These are phyloP conservation scores for Trissolcus basalis DNA, from an alignment of 1,140 invertebrate species.

Conservation along the genomic window DNA sequence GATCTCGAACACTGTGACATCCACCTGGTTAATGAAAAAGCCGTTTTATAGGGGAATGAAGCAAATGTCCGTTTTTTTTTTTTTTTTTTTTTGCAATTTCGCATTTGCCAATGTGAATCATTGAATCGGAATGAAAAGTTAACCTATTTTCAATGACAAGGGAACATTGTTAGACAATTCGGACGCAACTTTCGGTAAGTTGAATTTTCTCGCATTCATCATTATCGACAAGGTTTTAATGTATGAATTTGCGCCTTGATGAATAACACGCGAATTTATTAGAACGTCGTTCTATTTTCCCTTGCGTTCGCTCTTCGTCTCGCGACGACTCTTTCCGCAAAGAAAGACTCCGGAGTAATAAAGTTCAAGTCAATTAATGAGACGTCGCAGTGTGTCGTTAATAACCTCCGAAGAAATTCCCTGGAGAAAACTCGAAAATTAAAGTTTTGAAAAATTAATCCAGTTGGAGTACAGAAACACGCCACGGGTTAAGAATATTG, in stretches of 20 bases:
- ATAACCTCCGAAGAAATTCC: slow-evolving; percentile 62
- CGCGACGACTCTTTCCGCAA: slow-evolving; percentile 48
- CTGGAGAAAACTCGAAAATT: slow-evolving; percentile 21
- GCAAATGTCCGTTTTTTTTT: too few species aligned
- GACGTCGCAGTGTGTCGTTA: slow-evolving; percentile 66
- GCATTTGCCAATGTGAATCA: too few species aligned
- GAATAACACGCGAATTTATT: slow-evolving; percentile 43
- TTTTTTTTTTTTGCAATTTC: too few species aligned
- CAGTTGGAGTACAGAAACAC: too few species aligned
- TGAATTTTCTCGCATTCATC: slow-evolving; percentile 16
- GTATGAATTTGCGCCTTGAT: slow-evolving; percentile 39
- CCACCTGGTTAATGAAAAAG: too few species aligned
- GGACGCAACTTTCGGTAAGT: not conserved
- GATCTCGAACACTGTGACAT: too few species aligned
- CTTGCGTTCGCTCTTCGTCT: slow-evolving; percentile 18
- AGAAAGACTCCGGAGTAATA: slow-evolving; percentile 65
- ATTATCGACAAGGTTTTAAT: slow-evolving; percentile 36
- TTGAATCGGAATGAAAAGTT: too few species aligned
- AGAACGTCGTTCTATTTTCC: slow-evolving; percentile 38
- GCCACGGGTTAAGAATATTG: too few species aligned
- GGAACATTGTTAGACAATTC: not conserved
- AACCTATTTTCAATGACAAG: too few species aligned
- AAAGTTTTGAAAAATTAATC: not conserved
- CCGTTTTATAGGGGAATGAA: too few species aligned
- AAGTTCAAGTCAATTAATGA: slow-evolving; percentile 71